Evolutionary conservation across 1,140 invertebrate species (phyloP).

Genomic region (Oryzaephilus surinamensis): DNA sequence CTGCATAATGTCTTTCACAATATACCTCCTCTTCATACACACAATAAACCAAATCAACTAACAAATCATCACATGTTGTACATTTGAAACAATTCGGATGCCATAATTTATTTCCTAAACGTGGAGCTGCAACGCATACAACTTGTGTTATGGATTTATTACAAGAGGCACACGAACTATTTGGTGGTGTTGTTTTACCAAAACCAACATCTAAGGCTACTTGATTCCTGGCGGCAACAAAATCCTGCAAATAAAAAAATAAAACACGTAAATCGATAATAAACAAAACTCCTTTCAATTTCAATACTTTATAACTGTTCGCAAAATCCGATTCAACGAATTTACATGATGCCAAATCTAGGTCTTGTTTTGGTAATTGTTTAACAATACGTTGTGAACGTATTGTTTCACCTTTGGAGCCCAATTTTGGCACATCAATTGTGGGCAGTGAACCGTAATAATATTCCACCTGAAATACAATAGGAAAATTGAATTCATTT

Average conservation of each 20-base stretch:
- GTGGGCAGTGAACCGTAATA: conserved; percentile 67
- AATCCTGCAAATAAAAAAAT: conserved; percentile 55
- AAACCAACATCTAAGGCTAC: conserved; percentile 89
- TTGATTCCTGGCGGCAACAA: conserved; percentile 84
- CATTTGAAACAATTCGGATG: conserved; percentile 86
- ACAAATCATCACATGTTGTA: conserved; percentile 68
- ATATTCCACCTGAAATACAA: conserved; percentile 48
- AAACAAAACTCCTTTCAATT: no score
- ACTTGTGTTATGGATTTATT: conserved; percentile 22
- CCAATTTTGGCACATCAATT: conserved; percentile 65
- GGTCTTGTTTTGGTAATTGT: conserved; percentile 91
- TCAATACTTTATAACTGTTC: conserved; percentile 54
- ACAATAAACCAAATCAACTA: conserved; percentile 90
- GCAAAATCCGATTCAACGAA: conserved; percentile 69
- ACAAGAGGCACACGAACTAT: conserved; percentile 34
- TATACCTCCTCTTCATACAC: conserved; percentile 74
- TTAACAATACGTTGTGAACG: conserved; percentile 72
- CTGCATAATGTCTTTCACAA: conserved; percentile 90
- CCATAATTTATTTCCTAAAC: conserved; percentile 45
- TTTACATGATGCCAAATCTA: conserved; percentile 79
- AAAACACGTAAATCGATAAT: no score
- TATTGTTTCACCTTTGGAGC: conserved; percentile 65
- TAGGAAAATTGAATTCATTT: conserved; percentile 9
- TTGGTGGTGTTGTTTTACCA: conserved; percentile 40
- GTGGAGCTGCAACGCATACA: conserved; percentile 27